Base-by-base conservation (phyloP, 2,113 vertebrate genomes). In the Athene cunicularia region DNA sequence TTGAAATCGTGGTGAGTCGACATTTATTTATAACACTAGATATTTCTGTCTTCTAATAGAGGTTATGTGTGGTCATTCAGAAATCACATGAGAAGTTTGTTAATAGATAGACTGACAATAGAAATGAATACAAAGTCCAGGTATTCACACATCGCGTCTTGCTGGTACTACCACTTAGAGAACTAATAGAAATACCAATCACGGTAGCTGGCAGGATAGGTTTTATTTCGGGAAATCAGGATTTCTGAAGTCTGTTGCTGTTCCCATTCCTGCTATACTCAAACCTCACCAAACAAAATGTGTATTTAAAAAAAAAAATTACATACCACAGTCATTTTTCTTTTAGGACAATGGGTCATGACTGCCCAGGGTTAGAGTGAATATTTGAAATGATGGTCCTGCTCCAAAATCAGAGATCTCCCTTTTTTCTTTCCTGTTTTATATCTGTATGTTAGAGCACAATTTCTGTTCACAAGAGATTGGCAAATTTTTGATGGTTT, bases 161-260 rank as follows among this genome's bases (percentile, higher is more conserved):
- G 27, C 74, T 90, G 85, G 49, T 33, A 33, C 28, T 39, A 86
- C 39, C 49, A 13, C 47, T 77, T 35, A 20, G 2, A 2, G 17
- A 88, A 56, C 62, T 90, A 93, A 94, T 86, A 95, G 93, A 94
- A 85, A 70, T 86, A 86, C 73, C 90, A 91, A 62, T 96, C 60
- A 37, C 43, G 62, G 52, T 52, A 90, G 85, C 24, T 85, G 88
- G 47, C 55, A 76, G 59, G 55, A 22, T 27, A 47, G 17, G 43
- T 43, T 89, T 89, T 92, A 70, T 87, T 88, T 64, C 91, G 81
- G 47, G 67, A 91, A 95, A 75, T 87, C 9, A 24, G 67, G 21
- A 86, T 84, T 63, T 49, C 84, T 55, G 35, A 80, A 75, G n/a
- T 33, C 32, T 68, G 58, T 71, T 39, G 26, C 21, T 72, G 87